Evolutionary conservation across 2,797 vertebrate genomes (phyloP), one percentile per base, ranked within the genome.

Genomic region (Schizopygopsis pylzovi): DNA sequence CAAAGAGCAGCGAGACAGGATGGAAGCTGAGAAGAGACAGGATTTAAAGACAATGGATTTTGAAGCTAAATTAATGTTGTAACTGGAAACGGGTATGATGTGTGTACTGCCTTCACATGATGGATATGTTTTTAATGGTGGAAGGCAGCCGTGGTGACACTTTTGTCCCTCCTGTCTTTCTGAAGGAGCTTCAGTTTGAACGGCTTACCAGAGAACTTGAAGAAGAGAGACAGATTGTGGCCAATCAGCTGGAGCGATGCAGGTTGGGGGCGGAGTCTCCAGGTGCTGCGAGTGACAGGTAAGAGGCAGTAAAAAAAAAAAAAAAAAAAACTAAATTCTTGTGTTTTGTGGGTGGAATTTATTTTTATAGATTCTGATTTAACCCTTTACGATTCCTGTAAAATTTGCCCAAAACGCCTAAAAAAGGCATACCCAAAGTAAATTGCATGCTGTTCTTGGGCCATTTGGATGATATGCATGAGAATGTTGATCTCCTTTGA

Each of bases 211-310:
- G 98, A 92, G 98, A 99, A 92, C 97, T 99, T 86, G 98, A 99
- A 93, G 98, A 98, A 43, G 98, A 99, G 89, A 97, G 98, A 91
- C 98, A 99, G 90, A 99, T 99, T 89, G 98, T 99, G 2, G 98
- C 98, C 76, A 99, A 97, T 92, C 98, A 99, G 86, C 95, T 99
- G 94, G 98, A 99, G 96, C 95, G 97, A 97, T 99, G 98, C 97
- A 99, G 99, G 92, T 96, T 99, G 90, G 98, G 97, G 92, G 98
- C 98, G 43, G 98, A 99, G 90, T 97, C 98, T 1, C 98, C 97
- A 93, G 99, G 97, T 95, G 97, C 98, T 96, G 98, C 96, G 95
- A 99, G 98, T 94, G 97, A 99, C 94, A 99, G 98, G 98, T 99
- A 93, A 76, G 75, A 56, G 16, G 54, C 41, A 54, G 63, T 10